Evolutionary conservation across 2,888 invertebrate genomes (phyloP).

Genomic region (Neria commutata): DNA sequence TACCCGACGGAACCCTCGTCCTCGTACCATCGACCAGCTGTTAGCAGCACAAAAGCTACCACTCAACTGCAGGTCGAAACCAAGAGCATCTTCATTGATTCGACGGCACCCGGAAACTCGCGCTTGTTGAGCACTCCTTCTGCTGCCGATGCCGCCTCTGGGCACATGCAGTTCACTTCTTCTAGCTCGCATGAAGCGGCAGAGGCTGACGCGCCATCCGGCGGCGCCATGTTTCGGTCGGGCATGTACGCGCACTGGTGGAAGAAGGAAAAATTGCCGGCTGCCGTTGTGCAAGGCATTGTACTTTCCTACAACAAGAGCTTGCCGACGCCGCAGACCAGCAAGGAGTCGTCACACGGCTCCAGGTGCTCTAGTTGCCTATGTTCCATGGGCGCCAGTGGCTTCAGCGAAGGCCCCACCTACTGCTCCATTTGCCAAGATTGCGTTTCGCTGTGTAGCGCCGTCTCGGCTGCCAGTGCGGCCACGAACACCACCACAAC

Average conservation of each 20-base stretch:
- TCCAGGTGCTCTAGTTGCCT: slow-evolving; percentile 50
- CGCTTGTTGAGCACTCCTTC: slow-evolving; percentile 8
- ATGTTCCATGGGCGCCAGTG: slow-evolving; percentile 48
- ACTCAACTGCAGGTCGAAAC: slow-evolving; percentile 53
- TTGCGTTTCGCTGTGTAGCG: slow-evolving; percentile 40
- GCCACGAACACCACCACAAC: slow-evolving; percentile 48
- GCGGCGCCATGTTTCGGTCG: slow-evolving; percentile 70
- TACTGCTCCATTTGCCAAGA: slow-evolving; percentile 56
- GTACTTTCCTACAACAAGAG: slow-evolving; percentile 62
- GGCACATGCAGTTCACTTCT: slow-evolving; percentile 32
- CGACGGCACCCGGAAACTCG: slow-evolving; percentile 30
- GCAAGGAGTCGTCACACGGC: slow-evolving; percentile 60
- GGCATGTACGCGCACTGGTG: slow-evolving; percentile 92
- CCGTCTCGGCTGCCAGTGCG: slow-evolving; percentile 33
- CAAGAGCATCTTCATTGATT: slow-evolving; percentile 54
- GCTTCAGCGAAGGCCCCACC: slow-evolving; percentile 51
- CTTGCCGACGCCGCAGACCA: slow-evolving; percentile 61
- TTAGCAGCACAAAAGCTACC: slow-evolving; percentile 5
- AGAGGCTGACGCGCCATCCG: slow-evolving; percentile 26
- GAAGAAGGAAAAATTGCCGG: slow-evolving; percentile 85
- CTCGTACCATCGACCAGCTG: slow-evolving; percentile 26
- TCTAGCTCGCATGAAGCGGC: slow-evolving; percentile 36
- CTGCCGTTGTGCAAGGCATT: slow-evolving; percentile 67
- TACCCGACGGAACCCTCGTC: background rate
- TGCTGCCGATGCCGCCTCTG: background rate